Evolutionary conservation across 2,888 invertebrate genomes (phyloP).

Genomic region (Tipula helvola): DNA sequence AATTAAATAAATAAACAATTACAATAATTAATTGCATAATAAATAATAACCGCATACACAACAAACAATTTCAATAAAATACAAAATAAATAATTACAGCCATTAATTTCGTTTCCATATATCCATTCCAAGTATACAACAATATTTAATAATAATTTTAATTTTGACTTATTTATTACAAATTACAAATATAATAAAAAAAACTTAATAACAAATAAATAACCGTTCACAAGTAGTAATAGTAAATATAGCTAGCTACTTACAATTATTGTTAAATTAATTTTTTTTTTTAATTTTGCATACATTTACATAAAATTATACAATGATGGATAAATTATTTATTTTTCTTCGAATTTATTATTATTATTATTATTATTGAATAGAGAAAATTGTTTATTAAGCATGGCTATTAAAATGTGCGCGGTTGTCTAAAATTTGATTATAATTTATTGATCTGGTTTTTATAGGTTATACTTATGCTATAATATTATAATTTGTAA

Average conservation of each 20-base stretch:
- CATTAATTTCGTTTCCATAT: neutral
- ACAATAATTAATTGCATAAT: neutral
- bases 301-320: neutral
- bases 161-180: neutral
- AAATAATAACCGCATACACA: neutral
- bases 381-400: neutral
- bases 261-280: neutral
- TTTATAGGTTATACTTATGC: neutral
- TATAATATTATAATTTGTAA: neutral
- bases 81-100: neutral
- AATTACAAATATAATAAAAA: neutral
- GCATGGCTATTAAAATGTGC: neutral
- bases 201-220: neutral
- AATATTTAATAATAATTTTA: neutral
- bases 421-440: neutral
- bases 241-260: neutral
- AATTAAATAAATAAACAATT: neutral
- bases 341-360: neutral
- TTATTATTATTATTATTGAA: neutral
- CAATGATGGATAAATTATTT: neutral
- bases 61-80: neutral
- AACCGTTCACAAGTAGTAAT: neutral
- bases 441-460: neutral
- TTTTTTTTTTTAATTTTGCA: neutral
- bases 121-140: neutral